Evolutionary conservation across 2,113 vertebrate genomes (phyloP), one percentile per base, ranked within the genome.

Genomic region (Uria aalge): DNA sequence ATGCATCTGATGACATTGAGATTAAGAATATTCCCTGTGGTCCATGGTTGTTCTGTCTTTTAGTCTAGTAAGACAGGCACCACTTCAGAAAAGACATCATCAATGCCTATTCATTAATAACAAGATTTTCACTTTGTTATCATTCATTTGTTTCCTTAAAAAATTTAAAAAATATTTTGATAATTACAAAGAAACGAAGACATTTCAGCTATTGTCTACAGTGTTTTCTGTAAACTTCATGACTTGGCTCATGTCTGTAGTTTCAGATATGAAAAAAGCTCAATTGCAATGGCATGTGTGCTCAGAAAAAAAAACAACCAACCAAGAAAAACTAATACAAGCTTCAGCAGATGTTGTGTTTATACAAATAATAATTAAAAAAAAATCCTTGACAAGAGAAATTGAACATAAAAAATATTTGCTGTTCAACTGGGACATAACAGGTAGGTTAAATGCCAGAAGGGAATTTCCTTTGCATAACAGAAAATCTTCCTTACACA

Each of bases 81-180:
- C 13, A 9, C n/a, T 72, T 47, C 22, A 73, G 41, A 74, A 60
- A 50, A 50, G 19, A 59, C 29, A 34, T 5, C 30, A 5, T 6
- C 9, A 9, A 11, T 4, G 1, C 7, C 10, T 66, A 16, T 53
- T 45, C 18, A 32, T 15, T 16, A 84, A n/a, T 41, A 71, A 15
- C 6, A 32, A 68, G 8, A 38, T 40, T 88, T 72, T 20, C 3
- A 73, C 40, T 27, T 85, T 24, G 6, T 18, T 79, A 64, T 27
- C 8, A 64, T 12, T 6, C 9, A 40, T 11, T 27, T 2, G 3
- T 6, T 11, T 43, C 2, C 38, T 34, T 56, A 7, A 26, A 50
- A 66, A 8, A 8, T 4, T 4, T 2, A 5, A 5, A 56, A 73
- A 45, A 2, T 41, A 9, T 26, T 57, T 53, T 56, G 1, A 7